phyloP scores from a whole-genome alignment of 2,888 invertebrate species.

The Rutpela maculata region DNA sequence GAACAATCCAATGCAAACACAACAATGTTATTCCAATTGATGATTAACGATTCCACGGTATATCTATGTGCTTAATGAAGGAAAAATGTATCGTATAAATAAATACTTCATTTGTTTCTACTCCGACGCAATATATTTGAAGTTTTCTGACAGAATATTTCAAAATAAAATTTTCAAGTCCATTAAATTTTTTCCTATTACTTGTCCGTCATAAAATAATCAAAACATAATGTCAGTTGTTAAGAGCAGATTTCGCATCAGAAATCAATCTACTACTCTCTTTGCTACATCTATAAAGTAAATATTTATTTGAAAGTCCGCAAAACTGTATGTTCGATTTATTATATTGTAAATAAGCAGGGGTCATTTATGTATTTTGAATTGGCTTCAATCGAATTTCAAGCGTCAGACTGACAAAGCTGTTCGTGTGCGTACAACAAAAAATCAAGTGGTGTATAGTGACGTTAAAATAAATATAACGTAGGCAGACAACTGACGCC shows the following conservation, averaged over 20 bases:
- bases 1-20: neutral
- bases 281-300: conserved; percentile 21
- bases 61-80: conserved; percentile 4
- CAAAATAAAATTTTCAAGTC: conserved; percentile 9
- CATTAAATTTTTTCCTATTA: conserved; percentile 15
- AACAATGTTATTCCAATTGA: neutral
- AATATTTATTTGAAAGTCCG: conserved; percentile 33
- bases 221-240: conserved; percentile 22
- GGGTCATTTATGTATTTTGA: neutral
- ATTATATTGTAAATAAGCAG: conserved; percentile 4
- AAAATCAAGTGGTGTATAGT: neutral
- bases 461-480: neutral
- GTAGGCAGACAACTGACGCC: neutral
- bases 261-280: conserved; percentile 28
- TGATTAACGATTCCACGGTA: neutral
- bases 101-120: neutral
- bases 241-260: conserved; percentile 26
- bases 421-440: neutral
- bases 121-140: neutral
- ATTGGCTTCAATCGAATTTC: neutral
- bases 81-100: conserved; percentile 3
- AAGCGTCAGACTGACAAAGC: conserved; percentile 1
- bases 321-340: conserved; percentile 8
- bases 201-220: conserved; percentile 10
- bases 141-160: neutral